phyloP scores from a whole-genome alignment of 2,888 invertebrate species.

The Adela reaumurella region DNA sequence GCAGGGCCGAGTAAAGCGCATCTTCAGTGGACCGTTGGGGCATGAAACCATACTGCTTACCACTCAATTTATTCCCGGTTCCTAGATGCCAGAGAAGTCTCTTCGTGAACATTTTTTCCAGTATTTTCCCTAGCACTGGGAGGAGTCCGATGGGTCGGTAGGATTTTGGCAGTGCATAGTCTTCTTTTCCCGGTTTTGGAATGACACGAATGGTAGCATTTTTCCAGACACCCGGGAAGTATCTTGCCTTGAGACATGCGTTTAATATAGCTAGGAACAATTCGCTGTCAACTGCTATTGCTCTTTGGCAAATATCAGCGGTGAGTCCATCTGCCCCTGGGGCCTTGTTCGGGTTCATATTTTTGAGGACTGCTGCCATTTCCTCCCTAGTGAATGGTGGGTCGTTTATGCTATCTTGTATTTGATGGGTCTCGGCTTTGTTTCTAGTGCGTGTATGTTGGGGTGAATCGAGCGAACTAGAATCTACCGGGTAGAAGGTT shows the following conservation, averaged over 20 bases:
- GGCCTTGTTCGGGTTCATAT: constrained; percentile 11
- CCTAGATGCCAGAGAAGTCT: constrained; percentile 9
- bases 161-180: constrained; percentile 1
- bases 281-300: not conserved
- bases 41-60: constrained; percentile 11
- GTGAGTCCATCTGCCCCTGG: constrained; percentile 13
- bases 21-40: constrained; percentile 12
- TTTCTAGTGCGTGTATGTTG: constrained; percentile 1
- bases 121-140: constrained; percentile 1
- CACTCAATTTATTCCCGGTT: constrained; percentile 4
- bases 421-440: too few relatives aligned
- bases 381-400: constrained; percentile 10
- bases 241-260: constrained; percentile 3
- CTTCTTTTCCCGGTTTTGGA: constrained; percentile 6
- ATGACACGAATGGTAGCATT: constrained; percentile 5
- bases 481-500: constrained; percentile 1
- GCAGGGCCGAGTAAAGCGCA: constrained; percentile 10
- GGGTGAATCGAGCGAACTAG: constrained; percentile 6
- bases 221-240: constrained; percentile 10
- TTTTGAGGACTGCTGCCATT: not conserved
- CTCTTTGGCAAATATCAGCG: constrained; percentile 11
- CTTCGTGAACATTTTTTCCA: constrained; percentile 1
- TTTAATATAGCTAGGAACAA: constrained; percentile 3
- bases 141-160: not conserved
- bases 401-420: not conserved